Base-by-base conservation (phyloP, 92 coral and sea anemone species). In the Porites evermanni region DNA sequence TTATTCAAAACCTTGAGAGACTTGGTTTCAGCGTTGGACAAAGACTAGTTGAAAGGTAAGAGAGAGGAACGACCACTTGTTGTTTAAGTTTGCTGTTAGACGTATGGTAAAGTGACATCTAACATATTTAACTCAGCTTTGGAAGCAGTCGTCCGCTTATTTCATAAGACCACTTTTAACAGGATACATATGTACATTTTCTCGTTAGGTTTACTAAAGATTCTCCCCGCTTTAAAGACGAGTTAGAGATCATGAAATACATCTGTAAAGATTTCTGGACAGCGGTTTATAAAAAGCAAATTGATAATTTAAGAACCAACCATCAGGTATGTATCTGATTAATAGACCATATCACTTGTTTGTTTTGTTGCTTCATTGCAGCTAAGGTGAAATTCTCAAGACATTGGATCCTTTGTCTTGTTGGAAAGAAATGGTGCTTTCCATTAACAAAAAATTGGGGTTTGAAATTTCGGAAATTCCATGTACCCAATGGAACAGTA, bases 251-350 rank as follows among this genome's bases (percentile, higher is more conserved):
- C 14, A 97, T 97, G 99, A 97, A 97, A 88, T 97, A 91, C 75
- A 93, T 97, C 51, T 97, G 99, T 84, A 97, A 97, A 86, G 99
- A 97, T 72, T 97, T 97, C 91, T 97, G 99, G 99, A 95, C 96
- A 1, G 97, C 95, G 29, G 88, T 97, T 63, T 97, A 91, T 79
- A 97, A 95, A 88, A 95, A 95, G 77, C 99, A 97, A 86, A 91
- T 97, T 75, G 99, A 97, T 63, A 97, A 95, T 72, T 84, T 97
- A 38, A 79, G 98, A 88, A 97, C 99, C 29, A 97, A 97, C 64
- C 99, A 97, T 52, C 99, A 97, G 99, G 99, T 96, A 84, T 52
- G 13, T 6, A 18, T 16, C 9, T 50, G 9, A 32, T 26, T 5
- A 11, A 8, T 1, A 14, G 8, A 13, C 19, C 12, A 58, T 32